Evolutionary conservation across 2,888 invertebrate genomes (phyloP), one percentile per base, ranked within the genome.

Genomic region (Aricia artaxerxes): DNA sequence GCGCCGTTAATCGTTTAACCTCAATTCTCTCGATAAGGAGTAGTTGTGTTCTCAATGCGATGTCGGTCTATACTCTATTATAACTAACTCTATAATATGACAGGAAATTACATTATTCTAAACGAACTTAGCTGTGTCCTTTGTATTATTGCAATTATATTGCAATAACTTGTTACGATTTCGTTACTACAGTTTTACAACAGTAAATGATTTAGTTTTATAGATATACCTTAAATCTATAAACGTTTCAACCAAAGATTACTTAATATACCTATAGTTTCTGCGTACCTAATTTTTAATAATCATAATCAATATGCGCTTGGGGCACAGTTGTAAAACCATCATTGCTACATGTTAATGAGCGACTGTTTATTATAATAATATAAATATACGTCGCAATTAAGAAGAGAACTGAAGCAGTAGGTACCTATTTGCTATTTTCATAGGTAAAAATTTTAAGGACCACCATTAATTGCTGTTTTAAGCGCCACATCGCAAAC

Each of bases 401-500:
- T 9, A 44, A 44, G 7, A 44, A 44, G 44, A 2, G 7, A 44
- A 44, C 44, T 44, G 44, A 44, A 44, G 7, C 9, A 38, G 2
- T 38, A 35, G 24, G 24, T 1, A 35, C 2, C 1, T 35, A 35
- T 35, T 35, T 35, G 35, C 35, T 35, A 35, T 35, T 35, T 40
- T 40, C 40, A 40, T 1, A 40, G 40, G 40, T 40, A 44, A 44
- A 69, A 69, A 53, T 2, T 11, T 53, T 31, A 69, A 69, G 13
- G 60, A 60, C 60, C 38, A 73, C n/a, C 1, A 3, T 75, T 57
- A 64, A 11, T 31, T 69, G 11, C 35, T 16, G 35, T 4, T 69
- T 69, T 16, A 13, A 11, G 38, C 13, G 4, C 35, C 35, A 13
- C 6, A 9, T 77, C 38, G 73, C 31, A 16, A 76, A 83, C 91